Conservation (phyloP, 2,888 invertebrate genomes). For the Lithophane socia region DNA sequence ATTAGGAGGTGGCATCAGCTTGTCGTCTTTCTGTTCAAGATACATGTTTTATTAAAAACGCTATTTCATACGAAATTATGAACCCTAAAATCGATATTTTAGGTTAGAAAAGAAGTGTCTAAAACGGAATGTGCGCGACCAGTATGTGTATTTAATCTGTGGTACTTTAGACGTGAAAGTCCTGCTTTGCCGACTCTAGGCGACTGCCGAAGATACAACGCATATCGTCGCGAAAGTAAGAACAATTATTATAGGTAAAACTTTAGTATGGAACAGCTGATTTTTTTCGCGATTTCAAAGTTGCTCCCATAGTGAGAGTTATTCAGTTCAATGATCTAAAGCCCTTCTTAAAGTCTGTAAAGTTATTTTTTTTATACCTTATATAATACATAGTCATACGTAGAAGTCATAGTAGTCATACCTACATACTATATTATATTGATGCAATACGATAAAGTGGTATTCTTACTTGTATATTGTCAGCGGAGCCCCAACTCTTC, state of each 20-base stretch:
- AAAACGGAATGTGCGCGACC: neutral
- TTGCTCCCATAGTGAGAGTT: too few relatives aligned
- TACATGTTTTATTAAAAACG: constrained; percentile 33
- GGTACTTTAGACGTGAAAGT: neutral
- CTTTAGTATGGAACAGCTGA: too few relatives aligned
- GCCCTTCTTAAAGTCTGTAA: too few relatives aligned
- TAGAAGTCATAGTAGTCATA: neutral
- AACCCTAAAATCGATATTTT: neutral
- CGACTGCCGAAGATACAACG: neutral
- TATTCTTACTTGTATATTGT: constrained; percentile 93
- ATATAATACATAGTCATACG: too few relatives aligned
- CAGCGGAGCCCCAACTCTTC: constrained; percentile 97
- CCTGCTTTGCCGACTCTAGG: neutral
- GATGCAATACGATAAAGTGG: neutral
- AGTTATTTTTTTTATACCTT: too few relatives aligned
- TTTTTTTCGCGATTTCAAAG: too few relatives aligned
- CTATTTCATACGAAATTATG: neutral
- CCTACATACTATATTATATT: neutral
- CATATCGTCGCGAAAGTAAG: neutral
- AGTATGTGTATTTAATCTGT: neutral
- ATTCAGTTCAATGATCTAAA: too few relatives aligned
- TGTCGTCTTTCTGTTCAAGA: constrained; percentile 88
- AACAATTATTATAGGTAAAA: too few relatives aligned
- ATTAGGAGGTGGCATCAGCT: constrained; percentile 94
- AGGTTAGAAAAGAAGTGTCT: neutral